Base-by-base conservation (phyloP, 2,888 invertebrate species). In the Tachina grossa region DNA sequence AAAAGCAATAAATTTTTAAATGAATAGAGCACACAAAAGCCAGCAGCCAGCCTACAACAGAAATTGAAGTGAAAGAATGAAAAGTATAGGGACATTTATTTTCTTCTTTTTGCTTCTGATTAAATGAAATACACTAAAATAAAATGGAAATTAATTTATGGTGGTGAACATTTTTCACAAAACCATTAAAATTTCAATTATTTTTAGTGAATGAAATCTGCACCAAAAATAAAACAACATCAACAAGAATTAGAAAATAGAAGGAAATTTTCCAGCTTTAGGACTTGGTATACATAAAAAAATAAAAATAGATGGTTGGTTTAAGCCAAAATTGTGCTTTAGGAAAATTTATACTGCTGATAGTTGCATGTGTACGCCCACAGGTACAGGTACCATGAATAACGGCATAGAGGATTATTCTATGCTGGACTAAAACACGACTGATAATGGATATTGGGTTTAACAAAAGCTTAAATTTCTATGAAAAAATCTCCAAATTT, bases 131-230 rank as follows among this genome's bases (percentile, higher is more conserved):
- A 22, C 22, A 22, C 22, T 22, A 79, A 79, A 85, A 85, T 82
- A 61, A 76, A 83, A 71, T 68, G 68, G 63, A 83, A 85, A 85
- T 72, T 76, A 76, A 85, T 85, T 85, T 83, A 83, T 76, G 77
- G 75, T 76, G 77, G 75, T 83, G 85, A 79, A 83, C 83, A 85
- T 85, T 83, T 85, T 83, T 85, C 83, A 80, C 79, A 85, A 85
- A 83, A 83, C 85, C 83, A 85, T 83, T 85, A 85, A 85, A 85
- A 83, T 83, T 85, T 85, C 85, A 85, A 83, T 85, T 83, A 85
- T 83, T 85, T 83, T 79, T 83, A 83, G 85, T 83, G 79, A 76
- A 66, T 31, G 31, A 78, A 71, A 72, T 66, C 78, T 75, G 57
- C 41, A 51, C 43, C n/a, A n/a, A 75, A 68, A 72, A 47, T 51